Conservation (phyloP, 2,888 invertebrate genomes). For the Melikaiella ostensackeni region DNA sequence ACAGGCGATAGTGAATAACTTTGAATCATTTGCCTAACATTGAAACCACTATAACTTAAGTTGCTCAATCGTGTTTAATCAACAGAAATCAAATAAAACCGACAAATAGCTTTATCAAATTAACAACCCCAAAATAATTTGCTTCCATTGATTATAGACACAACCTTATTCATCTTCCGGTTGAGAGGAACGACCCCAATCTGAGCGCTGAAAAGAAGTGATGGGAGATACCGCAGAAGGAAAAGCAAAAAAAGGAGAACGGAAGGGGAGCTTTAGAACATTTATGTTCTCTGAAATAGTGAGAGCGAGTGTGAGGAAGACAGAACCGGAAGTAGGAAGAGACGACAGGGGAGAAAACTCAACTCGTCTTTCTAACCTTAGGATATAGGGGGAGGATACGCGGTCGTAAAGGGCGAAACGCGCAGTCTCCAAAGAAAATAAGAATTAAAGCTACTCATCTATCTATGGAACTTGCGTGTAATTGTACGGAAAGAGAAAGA, state of each 20-base stretch:
- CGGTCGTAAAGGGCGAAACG: conserved; percentile 71
- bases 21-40: too few species aligned
- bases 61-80: too few species aligned
- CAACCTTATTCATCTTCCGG: neutral
- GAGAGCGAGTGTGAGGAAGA: conserved; percentile 52
- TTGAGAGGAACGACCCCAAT: conserved; percentile 43
- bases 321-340: conserved; percentile 43
- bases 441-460: conserved; percentile 70
- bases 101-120: neutral
- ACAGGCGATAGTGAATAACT: too few species aligned
- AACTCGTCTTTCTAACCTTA: conserved; percentile 60
- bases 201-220: conserved; percentile 37
- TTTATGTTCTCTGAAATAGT: neutral
- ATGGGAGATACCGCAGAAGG: conserved; percentile 42
- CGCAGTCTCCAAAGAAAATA: conserved; percentile 73
- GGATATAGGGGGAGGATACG: conserved; percentile 66
- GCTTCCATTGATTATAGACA: neutral
- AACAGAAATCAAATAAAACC: too few species aligned
- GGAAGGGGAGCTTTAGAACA: conserved; percentile 52
- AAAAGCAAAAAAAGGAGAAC: conserved; percentile 49
- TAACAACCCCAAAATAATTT: neutral
- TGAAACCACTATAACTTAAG: too few species aligned
- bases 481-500: conserved; percentile 48
- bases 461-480: conserved; percentile 62
- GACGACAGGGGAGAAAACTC: conserved; percentile 58